Evolutionary conservation across 2,888 invertebrate genomes (phyloP).

Genomic region (Petrolisthes manimaculis): DNA sequence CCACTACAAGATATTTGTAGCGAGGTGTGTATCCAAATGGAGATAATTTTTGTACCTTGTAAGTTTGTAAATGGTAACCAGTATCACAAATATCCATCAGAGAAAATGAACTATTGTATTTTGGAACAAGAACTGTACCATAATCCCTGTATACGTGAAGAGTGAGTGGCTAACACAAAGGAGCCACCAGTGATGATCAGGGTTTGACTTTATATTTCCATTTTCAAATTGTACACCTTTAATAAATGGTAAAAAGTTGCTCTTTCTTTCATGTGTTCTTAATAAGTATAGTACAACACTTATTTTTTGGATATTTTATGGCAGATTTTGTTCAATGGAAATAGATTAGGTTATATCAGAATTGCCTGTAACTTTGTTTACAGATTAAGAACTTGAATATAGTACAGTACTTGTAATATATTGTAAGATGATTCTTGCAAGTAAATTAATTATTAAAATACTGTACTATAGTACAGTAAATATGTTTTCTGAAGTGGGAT

Average conservation of each 20-base stretch:
- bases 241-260: constrained; percentile 49
- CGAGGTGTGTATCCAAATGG: not conserved
- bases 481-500: too few species aligned
- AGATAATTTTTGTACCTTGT: not conserved
- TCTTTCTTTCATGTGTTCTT: too few species aligned
- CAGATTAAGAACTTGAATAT: too few species aligned
- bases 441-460: too few species aligned
- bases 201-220: constrained; percentile 59
- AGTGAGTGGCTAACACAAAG: not conserved
- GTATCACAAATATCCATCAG: constrained; percentile 6
- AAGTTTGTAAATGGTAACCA: constrained; percentile 7
- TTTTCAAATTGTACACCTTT: constrained; percentile 60
- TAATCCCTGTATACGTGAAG: constrained; percentile 5
- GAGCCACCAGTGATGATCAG: constrained; percentile 23
- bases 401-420: too few species aligned
- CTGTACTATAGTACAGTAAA: too few species aligned
- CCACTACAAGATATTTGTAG: not conserved
- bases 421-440: too few species aligned
- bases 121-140: too few species aligned
- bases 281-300: too few species aligned
- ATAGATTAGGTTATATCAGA: too few species aligned
- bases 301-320: not conserved
- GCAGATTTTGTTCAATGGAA: too few species aligned
- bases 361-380: too few species aligned
- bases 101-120: not conserved